These are phyloP conservation scores for Polyodon spathula DNA, from an alignment of 2,113 vertebrate genomes.

Conservation along the genomic window DNA sequence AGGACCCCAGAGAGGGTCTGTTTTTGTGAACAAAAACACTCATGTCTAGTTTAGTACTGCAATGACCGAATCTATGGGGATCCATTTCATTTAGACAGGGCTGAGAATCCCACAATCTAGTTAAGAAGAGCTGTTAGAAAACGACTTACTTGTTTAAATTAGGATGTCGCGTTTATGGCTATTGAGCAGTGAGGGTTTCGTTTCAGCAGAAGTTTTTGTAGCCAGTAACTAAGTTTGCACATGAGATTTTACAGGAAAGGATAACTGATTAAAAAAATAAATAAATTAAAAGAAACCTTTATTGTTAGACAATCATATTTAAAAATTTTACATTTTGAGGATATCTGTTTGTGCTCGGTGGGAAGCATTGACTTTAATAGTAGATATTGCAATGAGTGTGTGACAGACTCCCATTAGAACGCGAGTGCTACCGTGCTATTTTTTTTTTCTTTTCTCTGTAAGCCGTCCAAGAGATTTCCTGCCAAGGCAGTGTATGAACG, in stretches of 20 bases:
- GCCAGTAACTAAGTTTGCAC: too few species aligned
- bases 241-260: too few species aligned
- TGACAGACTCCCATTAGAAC: slow-evolving; percentile 42
- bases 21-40: too few species aligned
- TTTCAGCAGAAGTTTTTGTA: too few species aligned
- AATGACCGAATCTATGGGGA: neutral
- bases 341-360: slow-evolving; percentile 16
- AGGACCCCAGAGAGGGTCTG: too few species aligned
- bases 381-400: slow-evolving; percentile 29
- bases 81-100: neutral
- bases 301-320: slow-evolving; percentile 4
- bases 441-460: slow-evolving; percentile 66
- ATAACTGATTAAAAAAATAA: too few species aligned
- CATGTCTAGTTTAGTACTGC: neutral
- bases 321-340: slow-evolving; percentile 24
- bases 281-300: too few species aligned
- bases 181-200: too few species aligned
- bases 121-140: too few species aligned
- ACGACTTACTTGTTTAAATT: too few species aligned
- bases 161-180: too few species aligned
- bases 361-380: slow-evolving; percentile 22
- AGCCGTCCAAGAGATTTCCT: slow-evolving; percentile 71
- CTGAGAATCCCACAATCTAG: too few species aligned
- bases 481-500: slow-evolving; percentile 83
- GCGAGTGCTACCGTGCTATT: slow-evolving; percentile 67